A percentile compares a stretch with the other conserved stretches of the same genome.
phyloP scores from a whole-genome alignment of 2,797 vertebrate species.

The Lithobates pipiens region DNA sequence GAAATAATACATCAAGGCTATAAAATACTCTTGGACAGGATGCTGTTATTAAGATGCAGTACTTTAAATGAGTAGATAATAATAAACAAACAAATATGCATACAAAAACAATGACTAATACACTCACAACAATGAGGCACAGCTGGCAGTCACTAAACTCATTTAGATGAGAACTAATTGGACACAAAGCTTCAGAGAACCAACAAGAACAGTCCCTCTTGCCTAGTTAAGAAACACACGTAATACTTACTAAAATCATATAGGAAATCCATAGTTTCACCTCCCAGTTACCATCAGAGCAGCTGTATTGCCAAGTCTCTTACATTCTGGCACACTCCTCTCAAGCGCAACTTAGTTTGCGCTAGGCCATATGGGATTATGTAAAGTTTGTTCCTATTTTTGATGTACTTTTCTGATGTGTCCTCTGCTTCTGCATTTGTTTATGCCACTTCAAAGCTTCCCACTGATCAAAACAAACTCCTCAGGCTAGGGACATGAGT shows the following conservation, averaged over 20 bases:
- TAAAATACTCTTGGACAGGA: too few relatives aligned
- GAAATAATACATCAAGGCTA: too few relatives aligned
- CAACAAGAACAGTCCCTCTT: conserved; percentile 46
- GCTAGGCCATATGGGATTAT: conserved; percentile 24
- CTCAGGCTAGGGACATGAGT: conserved; percentile 19
- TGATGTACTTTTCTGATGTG: conserved; percentile 36
- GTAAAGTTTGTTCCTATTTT: conserved; percentile 34
- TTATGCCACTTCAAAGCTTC: conserved; percentile 48
- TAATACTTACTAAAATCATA: conserved; percentile 24
- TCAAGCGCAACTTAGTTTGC: conserved; percentile 16
- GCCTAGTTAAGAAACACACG: conserved; percentile 29
- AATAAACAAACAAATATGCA: neutral
- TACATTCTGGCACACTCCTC: neutral
- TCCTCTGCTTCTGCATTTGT: conserved; percentile 24
- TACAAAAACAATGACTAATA: neutral
- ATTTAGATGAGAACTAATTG: conserved; percentile 41
- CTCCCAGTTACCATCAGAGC: conserved; percentile 35
- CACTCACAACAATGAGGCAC: conserved; percentile 1
- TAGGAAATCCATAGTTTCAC: conserved; percentile 43
- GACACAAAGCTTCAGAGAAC: conserved; percentile 12
- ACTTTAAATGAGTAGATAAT: neutral
- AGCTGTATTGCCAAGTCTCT: neutral
- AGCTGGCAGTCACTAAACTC: conserved; percentile 28
- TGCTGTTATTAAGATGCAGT: neutral
- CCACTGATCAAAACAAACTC: conserved; percentile 51